Percentiles rank a stretch among this genome's conserved stretches.
Evolutionary conservation across 2,888 invertebrate species (phyloP).

Genomic region (Nymphalis c-album): DNA sequence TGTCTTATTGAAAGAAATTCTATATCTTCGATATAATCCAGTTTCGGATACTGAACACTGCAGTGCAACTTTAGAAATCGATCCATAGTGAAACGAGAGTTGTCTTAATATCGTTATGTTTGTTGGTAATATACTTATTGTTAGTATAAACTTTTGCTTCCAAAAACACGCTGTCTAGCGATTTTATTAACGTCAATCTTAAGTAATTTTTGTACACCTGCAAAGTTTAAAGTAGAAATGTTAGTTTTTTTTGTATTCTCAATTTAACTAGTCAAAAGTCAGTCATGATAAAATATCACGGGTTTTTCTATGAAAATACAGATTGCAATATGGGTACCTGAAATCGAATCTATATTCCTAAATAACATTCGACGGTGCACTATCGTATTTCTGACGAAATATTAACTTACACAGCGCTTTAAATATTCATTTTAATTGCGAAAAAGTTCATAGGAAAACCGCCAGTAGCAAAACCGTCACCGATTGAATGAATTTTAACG

Average conservation of each 20-base stretch:
- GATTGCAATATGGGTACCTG: background rate
- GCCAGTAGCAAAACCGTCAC: too few species aligned
- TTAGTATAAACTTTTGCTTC: background rate
- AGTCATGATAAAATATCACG: too few species aligned
- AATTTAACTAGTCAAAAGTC: too few species aligned
- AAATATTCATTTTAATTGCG: background rate
- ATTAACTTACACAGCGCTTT: conserved; percentile 4
- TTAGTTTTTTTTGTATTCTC: too few species aligned
- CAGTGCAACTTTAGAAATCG: conserved; percentile 65
- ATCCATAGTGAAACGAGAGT: conserved; percentile 52
- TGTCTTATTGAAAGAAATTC: conserved; percentile 16
- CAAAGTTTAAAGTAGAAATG: too few species aligned
- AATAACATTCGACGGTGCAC: background rate
- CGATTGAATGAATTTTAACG: background rate
- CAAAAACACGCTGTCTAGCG: too few species aligned
- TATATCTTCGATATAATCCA: conserved; percentile 14
- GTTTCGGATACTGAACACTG: conserved; percentile 10
- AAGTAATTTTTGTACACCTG: too few species aligned
- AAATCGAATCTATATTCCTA: background rate
- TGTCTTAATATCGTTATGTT: conserved; percentile 9
- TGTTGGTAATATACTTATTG: background rate
- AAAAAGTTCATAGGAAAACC: conserved; percentile 1
- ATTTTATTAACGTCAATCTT: too few species aligned
- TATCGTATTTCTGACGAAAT: background rate
- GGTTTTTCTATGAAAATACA: too few species aligned